phyloP scores from a whole-genome alignment of 2,797 vertebrate genomes.

The Australoheros facetus region DNA sequence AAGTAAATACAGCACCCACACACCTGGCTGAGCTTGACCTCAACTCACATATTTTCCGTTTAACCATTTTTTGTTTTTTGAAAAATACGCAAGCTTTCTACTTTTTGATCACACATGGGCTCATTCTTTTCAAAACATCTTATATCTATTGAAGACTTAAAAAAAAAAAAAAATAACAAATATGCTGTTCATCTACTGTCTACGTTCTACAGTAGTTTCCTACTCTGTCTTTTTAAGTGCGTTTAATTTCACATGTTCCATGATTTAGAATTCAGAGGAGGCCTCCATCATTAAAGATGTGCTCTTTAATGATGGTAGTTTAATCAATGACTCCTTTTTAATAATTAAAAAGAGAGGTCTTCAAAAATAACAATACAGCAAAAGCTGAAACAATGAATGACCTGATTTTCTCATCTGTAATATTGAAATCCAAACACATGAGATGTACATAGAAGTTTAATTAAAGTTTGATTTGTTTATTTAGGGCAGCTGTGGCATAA shows the following conservation, averaged over 20 bases:
- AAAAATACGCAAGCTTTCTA: neutral
- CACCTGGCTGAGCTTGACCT: constrained; percentile 12
- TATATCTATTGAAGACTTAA: neutral
- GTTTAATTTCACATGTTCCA: neutral
- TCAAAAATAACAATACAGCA: neutral
- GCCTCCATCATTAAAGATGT: too few relatives aligned
- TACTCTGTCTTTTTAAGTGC: neutral
- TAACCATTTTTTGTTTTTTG: neutral
- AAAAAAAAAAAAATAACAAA: neutral
- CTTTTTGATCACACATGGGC: neutral
- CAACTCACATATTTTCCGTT: neutral
- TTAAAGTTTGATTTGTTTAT: too few relatives aligned
- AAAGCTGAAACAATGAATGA: neutral
- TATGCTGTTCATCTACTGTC: too few relatives aligned
- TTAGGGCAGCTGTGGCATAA: too few relatives aligned
- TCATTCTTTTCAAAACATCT: neutral
- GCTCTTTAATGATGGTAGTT: neutral
- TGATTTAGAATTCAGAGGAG: too few relatives aligned
- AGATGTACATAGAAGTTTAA: too few relatives aligned
- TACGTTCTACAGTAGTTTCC: neutral
- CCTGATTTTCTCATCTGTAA: neutral
- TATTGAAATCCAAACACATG: too few relatives aligned
- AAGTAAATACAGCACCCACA: neutral
- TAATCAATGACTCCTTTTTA: neutral
- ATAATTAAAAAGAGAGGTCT: neutral